These are phyloP conservation scores for Ectemnius continuus DNA, from an alignment of 2,888 invertebrate species.

Conservation along the genomic window DNA sequence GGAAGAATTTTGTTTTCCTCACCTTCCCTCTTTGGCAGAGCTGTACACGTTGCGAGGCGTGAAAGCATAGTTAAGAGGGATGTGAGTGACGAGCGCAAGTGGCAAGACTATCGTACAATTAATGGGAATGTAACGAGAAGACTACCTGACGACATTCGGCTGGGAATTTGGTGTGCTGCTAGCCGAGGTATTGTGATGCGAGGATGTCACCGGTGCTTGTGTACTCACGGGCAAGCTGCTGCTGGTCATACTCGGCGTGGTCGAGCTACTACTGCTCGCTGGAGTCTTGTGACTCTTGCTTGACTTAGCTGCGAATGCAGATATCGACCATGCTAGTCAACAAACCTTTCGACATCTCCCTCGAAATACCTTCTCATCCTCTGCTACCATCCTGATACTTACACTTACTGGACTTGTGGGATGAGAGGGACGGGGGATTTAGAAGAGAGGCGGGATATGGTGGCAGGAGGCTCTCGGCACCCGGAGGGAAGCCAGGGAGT, in stretches of 20 bases:
- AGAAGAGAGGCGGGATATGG: constrained; percentile 82
- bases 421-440: constrained; percentile 79
- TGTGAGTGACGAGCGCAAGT: constrained; percentile 6
- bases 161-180: constrained; percentile 73
- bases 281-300: constrained; percentile 76
- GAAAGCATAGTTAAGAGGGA: constrained; percentile 50
- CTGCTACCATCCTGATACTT: constrained; percentile 56
- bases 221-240: constrained; percentile 66
- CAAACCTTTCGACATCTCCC: not conserved
- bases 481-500: constrained; percentile 84
- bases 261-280: constrained; percentile 70
- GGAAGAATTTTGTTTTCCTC: constrained; percentile 49
- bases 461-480: constrained; percentile 78
- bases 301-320: constrained; percentile 70
- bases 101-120: constrained; percentile 25
- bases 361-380: not conserved
- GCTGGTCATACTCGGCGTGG: constrained; percentile 68
- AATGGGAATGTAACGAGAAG: constrained; percentile 34
- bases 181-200: constrained; percentile 68
- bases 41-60: constrained; percentile 61
- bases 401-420: constrained; percentile 78
- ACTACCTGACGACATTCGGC: constrained; percentile 75
- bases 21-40: constrained; percentile 76
- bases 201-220: constrained; percentile 65
- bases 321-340: too few relatives aligned